phyloP scores from a whole-genome alignment of 2,888 invertebrate genomes.

The Trypoxylon attenuatum region DNA sequence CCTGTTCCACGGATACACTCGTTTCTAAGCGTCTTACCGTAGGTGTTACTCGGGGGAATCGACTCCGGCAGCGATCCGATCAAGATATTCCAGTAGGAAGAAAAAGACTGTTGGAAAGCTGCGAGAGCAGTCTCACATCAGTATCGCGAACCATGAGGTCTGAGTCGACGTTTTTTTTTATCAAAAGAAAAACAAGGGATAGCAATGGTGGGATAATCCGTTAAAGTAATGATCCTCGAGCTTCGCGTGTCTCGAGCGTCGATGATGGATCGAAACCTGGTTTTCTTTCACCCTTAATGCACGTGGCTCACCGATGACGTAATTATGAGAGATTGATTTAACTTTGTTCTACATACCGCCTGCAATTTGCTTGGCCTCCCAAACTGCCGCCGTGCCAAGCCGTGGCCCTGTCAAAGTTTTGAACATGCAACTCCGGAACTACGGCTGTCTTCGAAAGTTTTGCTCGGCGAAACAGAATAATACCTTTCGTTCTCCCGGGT shows the following conservation, averaged over 20 bases:
- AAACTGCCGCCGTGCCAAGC: neutral
- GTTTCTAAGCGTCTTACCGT: conserved; percentile 29
- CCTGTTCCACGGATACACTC: conserved; percentile 10
- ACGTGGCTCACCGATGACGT: neutral
- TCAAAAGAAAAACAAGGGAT: neutral
- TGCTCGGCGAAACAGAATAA: no score
- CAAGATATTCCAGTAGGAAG: conserved; percentile 19
- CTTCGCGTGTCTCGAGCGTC: conserved; percentile 1
- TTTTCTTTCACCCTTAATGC: conserved; percentile 2
- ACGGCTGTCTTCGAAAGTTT: no score
- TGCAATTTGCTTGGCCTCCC: neutral
- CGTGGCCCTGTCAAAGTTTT: neutral
- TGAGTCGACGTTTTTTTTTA: conserved; percentile 32
- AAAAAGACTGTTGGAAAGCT: conserved; percentile 17
- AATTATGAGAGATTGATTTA: conserved; percentile 8
- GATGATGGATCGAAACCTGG: conserved; percentile 15
- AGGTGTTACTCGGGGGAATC: conserved; percentile 34
- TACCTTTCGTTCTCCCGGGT: no score
- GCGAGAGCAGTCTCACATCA: no score
- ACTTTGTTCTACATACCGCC: neutral
- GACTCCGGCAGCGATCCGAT: conserved; percentile 41
- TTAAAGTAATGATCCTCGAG: conserved; percentile 29
- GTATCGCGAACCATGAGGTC: conserved; percentile 2
- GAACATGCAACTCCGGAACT: neutral
- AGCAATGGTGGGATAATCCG: conserved; percentile 24